These are phyloP conservation scores for Macropus fuliginosus DNA, from an alignment of 2,797 vertebrate species.

Conservation along the genomic window DNA sequence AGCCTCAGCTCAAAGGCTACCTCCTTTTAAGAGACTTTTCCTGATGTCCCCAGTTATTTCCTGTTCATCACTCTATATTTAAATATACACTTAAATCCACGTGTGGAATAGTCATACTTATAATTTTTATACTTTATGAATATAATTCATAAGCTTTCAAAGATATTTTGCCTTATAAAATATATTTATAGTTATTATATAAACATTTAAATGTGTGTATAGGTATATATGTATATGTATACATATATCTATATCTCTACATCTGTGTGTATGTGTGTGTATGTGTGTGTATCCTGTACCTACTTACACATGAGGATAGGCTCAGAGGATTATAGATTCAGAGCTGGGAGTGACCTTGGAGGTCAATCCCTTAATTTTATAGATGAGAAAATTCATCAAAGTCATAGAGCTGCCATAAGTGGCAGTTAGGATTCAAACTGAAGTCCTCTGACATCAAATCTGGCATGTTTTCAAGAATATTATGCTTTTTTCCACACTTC, in stretches of 20 bases:
- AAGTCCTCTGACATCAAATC: neutral
- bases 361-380: neutral
- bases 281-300: neutral
- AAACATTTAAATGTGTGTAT: neutral
- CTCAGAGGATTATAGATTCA: neutral
- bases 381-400: neutral
- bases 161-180: neutral
- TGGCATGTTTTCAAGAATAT: neutral
- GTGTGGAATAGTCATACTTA: neutral
- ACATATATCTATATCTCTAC: too few species aligned
- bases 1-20: neutral
- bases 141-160: neutral
- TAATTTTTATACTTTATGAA: neutral
- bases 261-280: too few species aligned
- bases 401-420: neutral
- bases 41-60: neutral
- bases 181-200: neutral
- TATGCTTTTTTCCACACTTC: neutral
- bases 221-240: too few species aligned
- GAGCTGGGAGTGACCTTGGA: neutral
- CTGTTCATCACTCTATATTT: neutral
- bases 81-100: neutral
- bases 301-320: neutral
- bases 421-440: neutral
- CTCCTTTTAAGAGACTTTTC: neutral